Conservation (phyloP, 2,888 invertebrate species). For the Sinodicranocentrus sp. region DNA sequence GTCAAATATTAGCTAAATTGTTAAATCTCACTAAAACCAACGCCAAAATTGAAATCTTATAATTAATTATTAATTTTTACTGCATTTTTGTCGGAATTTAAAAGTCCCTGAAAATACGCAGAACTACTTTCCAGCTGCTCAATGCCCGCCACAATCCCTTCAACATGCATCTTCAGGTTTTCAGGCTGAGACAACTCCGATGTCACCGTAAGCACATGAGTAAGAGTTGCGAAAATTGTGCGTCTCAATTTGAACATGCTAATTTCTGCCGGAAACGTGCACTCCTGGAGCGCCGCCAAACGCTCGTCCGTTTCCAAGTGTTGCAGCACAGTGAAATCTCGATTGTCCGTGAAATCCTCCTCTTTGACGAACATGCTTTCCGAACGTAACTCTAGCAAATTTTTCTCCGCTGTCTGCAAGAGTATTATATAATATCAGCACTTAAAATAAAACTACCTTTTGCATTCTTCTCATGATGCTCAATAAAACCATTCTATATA, state of each 20-base stretch:
- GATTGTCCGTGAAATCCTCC: constrained; percentile 34
- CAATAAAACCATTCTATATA: not conserved
- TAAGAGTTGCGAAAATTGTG: not conserved
- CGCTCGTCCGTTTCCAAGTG: constrained; percentile 50
- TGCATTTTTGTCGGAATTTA: no score
- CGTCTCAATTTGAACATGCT: constrained; percentile 61
- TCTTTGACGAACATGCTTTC: not conserved
- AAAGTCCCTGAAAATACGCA: no score
- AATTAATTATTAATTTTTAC: no score
- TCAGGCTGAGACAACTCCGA: no score
- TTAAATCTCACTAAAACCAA: no score
- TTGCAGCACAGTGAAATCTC: constrained; percentile 71
- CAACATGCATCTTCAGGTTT: no score
- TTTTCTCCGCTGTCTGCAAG: constrained; percentile 27
- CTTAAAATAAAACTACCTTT: not conserved
- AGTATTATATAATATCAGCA: not conserved
- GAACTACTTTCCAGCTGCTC: no score
- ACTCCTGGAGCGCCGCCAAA: constrained; percentile 25
- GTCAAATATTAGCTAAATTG: no score
- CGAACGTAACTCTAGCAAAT: no score
- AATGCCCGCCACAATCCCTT: no score
- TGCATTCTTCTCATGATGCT: not conserved
- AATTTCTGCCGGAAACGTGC: constrained; percentile 57
- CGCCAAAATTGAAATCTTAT: no score
- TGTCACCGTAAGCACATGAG: not conserved